phyloP scores from a whole-genome alignment of 23 tunicate genomes.

The Phallusia fumigata region DNA sequence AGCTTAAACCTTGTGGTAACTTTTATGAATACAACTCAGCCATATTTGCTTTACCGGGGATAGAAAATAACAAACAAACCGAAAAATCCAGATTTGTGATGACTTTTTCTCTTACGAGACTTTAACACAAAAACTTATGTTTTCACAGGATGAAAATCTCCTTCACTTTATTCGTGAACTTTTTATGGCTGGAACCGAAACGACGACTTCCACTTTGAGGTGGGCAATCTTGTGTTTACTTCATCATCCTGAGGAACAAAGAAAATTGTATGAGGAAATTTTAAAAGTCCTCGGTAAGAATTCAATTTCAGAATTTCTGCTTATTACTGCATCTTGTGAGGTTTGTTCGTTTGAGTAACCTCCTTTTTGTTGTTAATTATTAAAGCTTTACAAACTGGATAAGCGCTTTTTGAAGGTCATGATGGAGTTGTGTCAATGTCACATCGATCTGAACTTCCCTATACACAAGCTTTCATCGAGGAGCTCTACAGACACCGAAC shows the following conservation, averaged over 20 bases:
- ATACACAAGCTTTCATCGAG: conserved; percentile 4
- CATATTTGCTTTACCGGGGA: too few relatives aligned
- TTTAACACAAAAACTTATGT: too few relatives aligned
- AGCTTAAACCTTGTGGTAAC: too few relatives aligned
- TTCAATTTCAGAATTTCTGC: too few relatives aligned
- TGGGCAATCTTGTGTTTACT: background rate
- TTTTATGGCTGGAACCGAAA: background rate
- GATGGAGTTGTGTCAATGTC: conserved; percentile 1
- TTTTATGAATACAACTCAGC: too few relatives aligned
- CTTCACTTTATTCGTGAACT: background rate
- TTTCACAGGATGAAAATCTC: background rate
- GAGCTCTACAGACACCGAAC: background rate
- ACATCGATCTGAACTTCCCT: background rate
- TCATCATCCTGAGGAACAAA: background rate
- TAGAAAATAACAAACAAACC: too few relatives aligned
- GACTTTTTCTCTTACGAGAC: too few relatives aligned
- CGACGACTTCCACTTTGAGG: background rate
- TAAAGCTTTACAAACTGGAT: too few relatives aligned
- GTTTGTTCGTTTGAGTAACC: too few relatives aligned
- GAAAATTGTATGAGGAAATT: background rate
- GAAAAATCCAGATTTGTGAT: too few relatives aligned
- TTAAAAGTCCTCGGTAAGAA: background rate
- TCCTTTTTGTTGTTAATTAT: too few relatives aligned
- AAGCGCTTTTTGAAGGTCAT: background rate
- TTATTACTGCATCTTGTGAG: too few relatives aligned